Evolutionary conservation across 64 coral and sea anemone species (phyloP), one percentile per base, ranked within the genome.

Genomic region (Catalaphyllia jardinei): DNA sequence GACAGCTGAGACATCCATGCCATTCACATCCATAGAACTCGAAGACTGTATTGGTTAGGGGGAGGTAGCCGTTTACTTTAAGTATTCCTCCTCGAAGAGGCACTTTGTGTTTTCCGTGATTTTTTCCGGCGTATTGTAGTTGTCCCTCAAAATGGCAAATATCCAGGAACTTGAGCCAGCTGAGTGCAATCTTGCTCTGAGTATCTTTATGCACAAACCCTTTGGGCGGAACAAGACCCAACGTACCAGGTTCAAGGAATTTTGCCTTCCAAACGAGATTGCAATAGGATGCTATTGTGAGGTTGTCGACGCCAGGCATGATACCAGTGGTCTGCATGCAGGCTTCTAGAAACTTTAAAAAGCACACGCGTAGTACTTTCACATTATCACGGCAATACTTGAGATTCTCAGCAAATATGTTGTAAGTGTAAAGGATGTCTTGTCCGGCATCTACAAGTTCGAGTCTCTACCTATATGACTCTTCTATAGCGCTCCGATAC

Each of bases 1-100:
- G 77, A 71, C 87, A 94, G 13, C 19, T 39, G 0, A 4, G 1
- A 59, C 87, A 94, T 0, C 92, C 87, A 24, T 94, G 92, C 64
- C 46, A 94, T 1, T 67, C 14, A 51, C 76, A 79, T 0, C 92
- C 77, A 10, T 54, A 71, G 61, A 54, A 88, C 52, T 94, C 86
- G 2, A 14, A 67, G 0, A 94, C 42, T 0, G 71, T 83, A 5
- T 78, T 51, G 1, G 1, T 52, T 16, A 18, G 22, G 3, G 27
- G 15, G 8, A 62, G 67, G 54, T n/a, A 89, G 1, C 87, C 87
- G n/a, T 94, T 80, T 7, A 89, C 87, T 6, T 51, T 54, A 22
- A 73, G 71, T 0, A 0, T 1, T 0, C n/a, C 39, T 1, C 28
- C 51, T 2, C 14, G 29, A 6, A 77, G 18, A 5, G 12, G 30